A percentile compares a stretch with the other conserved stretches of the same genome.
phyloP scores from a whole-genome alignment of 2,113 vertebrate species.

The Muntiacus muntjak region DNA sequence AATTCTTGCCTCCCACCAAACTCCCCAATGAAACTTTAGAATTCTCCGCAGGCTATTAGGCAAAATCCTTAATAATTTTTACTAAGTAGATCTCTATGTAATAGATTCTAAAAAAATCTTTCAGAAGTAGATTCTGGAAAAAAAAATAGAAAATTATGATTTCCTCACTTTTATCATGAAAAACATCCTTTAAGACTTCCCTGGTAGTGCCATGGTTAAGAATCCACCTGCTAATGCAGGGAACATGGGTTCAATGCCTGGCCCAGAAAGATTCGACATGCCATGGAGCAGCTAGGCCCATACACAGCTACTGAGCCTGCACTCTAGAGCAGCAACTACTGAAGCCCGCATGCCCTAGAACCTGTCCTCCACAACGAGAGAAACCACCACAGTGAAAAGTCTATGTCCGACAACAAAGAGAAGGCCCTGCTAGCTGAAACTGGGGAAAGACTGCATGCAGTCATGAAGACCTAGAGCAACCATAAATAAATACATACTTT shows the following conservation, averaged over 20 bases:
- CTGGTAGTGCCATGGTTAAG: not conserved
- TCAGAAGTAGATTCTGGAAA: not conserved
- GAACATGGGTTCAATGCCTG: not conserved
- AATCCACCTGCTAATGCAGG: not conserved
- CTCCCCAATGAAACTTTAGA: not conserved
- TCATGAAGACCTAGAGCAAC: not conserved
- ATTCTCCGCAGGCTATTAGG: not conserved
- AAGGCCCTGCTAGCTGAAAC: not conserved
- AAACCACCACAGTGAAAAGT: not conserved
- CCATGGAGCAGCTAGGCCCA: not conserved
- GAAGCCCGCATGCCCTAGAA: not conserved
- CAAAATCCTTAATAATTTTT: not conserved
- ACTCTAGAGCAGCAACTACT: not conserved
- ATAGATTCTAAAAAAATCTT: not conserved
- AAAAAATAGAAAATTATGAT: not conserved
- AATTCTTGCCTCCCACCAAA: not conserved
- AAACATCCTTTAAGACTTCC: not conserved
- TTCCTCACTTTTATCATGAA: not conserved
- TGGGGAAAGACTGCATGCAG: not conserved
- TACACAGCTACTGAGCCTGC: not conserved
- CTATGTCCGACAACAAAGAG: not conserved
- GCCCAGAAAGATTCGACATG: not conserved
- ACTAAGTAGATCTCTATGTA: not conserved
- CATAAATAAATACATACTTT: not conserved
- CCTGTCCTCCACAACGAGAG: not conserved